Conservation (phyloP, 2,888 invertebrate genomes). For the Andrena haemorrhoa region DNA sequence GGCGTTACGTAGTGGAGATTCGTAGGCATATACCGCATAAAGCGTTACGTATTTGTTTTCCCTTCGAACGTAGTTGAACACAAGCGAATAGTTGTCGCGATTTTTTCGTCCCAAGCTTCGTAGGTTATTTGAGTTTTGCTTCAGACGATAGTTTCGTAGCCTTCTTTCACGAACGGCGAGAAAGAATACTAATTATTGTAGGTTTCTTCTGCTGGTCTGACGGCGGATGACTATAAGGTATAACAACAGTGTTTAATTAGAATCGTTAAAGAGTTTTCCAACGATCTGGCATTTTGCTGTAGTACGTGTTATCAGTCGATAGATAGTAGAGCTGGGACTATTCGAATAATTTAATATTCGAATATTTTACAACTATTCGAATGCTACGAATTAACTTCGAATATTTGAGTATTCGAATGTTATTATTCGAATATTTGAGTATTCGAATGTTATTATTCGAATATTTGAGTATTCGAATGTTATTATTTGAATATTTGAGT, state of each 20-base stretch:
- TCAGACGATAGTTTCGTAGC: neutral
- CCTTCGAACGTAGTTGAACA: neutral
- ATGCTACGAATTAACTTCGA: no score
- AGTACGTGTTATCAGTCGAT: neutral
- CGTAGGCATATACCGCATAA: neutral
- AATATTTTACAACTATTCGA: no score
- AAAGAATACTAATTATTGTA: constrained; percentile 51
- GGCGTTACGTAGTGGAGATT: neutral
- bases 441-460: no score
- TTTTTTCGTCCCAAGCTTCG: neutral
- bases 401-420: no score
- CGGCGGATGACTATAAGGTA: constrained; percentile 55
- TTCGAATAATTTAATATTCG: no score
- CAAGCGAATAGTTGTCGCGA: neutral
- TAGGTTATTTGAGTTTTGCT: neutral
- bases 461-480: no score
- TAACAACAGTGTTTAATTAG: constrained; percentile 28
- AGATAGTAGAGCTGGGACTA: neutral
- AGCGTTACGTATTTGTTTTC: neutral
- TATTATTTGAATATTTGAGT: no score
- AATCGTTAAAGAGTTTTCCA: neutral
- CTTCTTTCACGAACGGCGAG: constrained; percentile 7
- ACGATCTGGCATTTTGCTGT: neutral
- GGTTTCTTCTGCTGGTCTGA: constrained; percentile 57
- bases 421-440: no score